Conservation (phyloP, 2,888 invertebrate species). For the Arrhopalites spinosus region DNA sequence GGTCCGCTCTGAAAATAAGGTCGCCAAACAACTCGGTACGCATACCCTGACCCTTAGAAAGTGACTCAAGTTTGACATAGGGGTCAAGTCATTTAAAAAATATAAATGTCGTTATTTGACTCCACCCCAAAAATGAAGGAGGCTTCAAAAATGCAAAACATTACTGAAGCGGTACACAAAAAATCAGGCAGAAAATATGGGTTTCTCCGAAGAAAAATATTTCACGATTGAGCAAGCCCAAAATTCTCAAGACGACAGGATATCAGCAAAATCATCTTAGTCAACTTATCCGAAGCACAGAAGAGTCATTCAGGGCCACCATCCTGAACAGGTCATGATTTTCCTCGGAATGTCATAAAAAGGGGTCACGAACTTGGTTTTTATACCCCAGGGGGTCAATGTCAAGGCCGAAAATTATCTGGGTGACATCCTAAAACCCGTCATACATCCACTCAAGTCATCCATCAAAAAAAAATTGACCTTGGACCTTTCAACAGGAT, state of each 20-base stretch:
- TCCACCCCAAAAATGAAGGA: not conserved
- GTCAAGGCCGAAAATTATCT: conserved; percentile 3
- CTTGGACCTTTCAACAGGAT: conserved; percentile 17
- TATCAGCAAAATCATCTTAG: not conserved
- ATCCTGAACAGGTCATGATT: not conserved
- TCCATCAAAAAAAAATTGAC: not conserved
- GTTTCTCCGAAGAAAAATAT: not conserved
- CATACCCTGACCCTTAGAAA: not conserved
- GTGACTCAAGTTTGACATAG: not conserved
- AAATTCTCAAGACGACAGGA: not conserved
- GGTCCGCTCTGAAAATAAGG: not conserved
- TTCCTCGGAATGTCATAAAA: not conserved
- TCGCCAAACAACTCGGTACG: not conserved
- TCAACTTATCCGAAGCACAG: not conserved
- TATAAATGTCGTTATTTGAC: not conserved
- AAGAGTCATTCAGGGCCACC: conserved; percentile 4
- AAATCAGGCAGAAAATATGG: not conserved
- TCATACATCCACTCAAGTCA: conserved; percentile 8
- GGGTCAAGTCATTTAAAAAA: not conserved
- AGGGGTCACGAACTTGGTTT: not conserved
- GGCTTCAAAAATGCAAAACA: not conserved
- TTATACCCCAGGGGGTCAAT: conserved; percentile 4
- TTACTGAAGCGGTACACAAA: not conserved
- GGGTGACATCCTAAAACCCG: not conserved
- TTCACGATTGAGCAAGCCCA: not conserved